Conservation (phyloP, 2,113 vertebrate genomes). For the Limanda limanda region DNA sequence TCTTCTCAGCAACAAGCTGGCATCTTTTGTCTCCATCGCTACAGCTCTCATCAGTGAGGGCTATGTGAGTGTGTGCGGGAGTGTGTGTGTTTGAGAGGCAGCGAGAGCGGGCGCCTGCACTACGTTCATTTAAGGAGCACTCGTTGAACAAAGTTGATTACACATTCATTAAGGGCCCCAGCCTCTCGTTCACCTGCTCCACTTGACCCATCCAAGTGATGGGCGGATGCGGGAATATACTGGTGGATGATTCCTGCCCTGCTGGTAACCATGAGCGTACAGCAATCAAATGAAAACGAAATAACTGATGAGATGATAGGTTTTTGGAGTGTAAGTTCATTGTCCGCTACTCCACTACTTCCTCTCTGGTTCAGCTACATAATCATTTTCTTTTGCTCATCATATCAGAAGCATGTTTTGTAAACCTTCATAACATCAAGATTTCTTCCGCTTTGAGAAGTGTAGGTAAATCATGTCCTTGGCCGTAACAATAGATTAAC, state of each 20-base stretch:
- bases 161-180: slow-evolving; percentile 63
- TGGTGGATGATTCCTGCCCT: slow-evolving; percentile 13
- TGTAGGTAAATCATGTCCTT: too few species aligned
- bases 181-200: slow-evolving; percentile 32
- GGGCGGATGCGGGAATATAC: neutral
- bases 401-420: too few species aligned
- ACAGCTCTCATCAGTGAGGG: neutral
- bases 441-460: too few species aligned
- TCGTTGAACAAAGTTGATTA: slow-evolving; percentile 66
- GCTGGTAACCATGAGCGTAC: slow-evolving; percentile 20
- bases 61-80: neutral
- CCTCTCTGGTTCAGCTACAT: slow-evolving; percentile 9
- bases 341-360: neutral
- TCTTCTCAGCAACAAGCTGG: slow-evolving; percentile 44
- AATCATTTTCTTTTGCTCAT: neutral
- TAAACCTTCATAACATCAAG: too few species aligned
- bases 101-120: neutral
- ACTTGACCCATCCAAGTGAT: slow-evolving; percentile 37
- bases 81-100: slow-evolving; percentile 1
- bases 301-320: neutral
- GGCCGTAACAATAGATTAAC: too few species aligned
- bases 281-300: neutral
- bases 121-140: slow-evolving; percentile 45
- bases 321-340: neutral
- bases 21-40: slow-evolving; percentile 54